Evolutionary conservation across 53 echinoderm and acorn worm genomes (phyloP), one percentile per base, ranked within the genome.

Genomic region (Arbacia lixula): DNA sequence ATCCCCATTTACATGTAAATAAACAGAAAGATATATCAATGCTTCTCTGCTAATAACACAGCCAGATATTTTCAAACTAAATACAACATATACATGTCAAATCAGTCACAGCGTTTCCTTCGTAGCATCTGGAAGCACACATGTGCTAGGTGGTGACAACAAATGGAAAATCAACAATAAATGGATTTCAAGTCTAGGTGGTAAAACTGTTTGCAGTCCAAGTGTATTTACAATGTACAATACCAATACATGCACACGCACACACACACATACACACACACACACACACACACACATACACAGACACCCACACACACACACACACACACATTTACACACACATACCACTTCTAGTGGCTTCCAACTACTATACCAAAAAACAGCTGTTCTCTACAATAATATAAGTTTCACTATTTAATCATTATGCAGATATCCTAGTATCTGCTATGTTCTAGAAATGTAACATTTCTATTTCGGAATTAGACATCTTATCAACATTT

Each of bases 181-280:
- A 58, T 78, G 79, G 79, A 78, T 78, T 78, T 39, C 36, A 57
- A 78, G 79, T 78, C 79, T 78, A 78, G 79, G 79, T 78, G 79
- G 79, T 78, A 60, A n/a, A 78, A 78, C 79, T 78, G 79, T 78
- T 78, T 78, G 79, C 79, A 78, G 79, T 78, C n/a, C n/a, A 40
- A 60, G 38, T 36, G 19, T 78, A 78, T 78, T 78, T 78, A 78
- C 79, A 78, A 78, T 78, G 58, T 78, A 78, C 79, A 78, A 60
- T 58, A 78, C 58, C 60, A 60, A 78, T 60, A 78, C 39, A 60
- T 60, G 36, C 38, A 43, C n/a, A n/a, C n/a, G n/a, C n/a, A n/a
- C n/a, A n/a, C n/a, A n/a, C n/a, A n/a, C n/a, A n/a, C n/a, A n/a
- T n/a, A n/a, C n/a, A n/a, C n/a, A n/a, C n/a, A n/a, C n/a, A n/a